These are phyloP conservation scores for Sinocyclocheilus grahami DNA, from an alignment of 2,113 vertebrate genomes.

Conservation along the genomic window DNA sequence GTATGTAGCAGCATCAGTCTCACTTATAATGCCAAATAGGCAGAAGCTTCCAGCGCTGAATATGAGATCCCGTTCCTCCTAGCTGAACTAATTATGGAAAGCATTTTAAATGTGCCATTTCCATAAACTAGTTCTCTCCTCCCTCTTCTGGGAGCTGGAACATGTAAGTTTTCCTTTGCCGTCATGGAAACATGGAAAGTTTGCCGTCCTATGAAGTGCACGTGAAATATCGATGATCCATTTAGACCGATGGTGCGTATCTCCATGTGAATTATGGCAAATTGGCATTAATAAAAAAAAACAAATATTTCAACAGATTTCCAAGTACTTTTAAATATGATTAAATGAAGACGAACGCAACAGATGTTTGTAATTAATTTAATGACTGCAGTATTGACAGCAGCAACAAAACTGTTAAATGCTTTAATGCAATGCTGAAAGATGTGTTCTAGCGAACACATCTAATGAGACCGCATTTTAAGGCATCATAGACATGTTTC, in stretches of 20 bases:
- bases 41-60: conserved; percentile 30
- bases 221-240: conserved; percentile 30
- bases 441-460: background rate
- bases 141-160: conserved; percentile 31
- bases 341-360: conserved; percentile 35
- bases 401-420: conserved; percentile 31
- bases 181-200: conserved; percentile 18
- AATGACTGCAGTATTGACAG: conserved; percentile 8
- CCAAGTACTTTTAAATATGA: background rate
- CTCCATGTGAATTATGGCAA: background rate
- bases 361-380: conserved; percentile 22
- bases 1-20: conserved; percentile 6
- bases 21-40: conserved; percentile 51
- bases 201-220: conserved; percentile 15
- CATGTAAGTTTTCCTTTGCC: background rate
- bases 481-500: background rate
- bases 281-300: background rate
- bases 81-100: conserved; percentile 56
- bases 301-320: background rate
- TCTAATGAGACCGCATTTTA: background rate
- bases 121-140: conserved; percentile 45
- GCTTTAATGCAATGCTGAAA: background rate
- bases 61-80: conserved; percentile 34
- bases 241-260: background rate
- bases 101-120: conserved; percentile 53